Conservation (phyloP, 2,797 vertebrate species). For the Oreochromis grahami region DNA sequence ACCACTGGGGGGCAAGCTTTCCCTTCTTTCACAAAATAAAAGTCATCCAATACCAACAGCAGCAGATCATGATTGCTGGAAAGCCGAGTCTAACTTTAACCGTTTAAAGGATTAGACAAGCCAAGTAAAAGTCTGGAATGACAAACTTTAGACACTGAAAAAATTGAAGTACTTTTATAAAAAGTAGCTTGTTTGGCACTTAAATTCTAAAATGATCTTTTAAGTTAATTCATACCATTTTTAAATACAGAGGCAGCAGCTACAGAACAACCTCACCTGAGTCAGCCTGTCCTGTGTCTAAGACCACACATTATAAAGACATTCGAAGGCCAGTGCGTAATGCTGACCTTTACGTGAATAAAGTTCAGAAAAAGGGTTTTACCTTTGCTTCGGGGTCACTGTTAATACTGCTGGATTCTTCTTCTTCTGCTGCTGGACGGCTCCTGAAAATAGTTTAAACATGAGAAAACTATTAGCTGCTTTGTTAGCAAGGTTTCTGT, state of each 20-base stretch:
- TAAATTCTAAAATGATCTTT: neutral
- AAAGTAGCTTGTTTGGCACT: neutral
- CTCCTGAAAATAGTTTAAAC: constrained; percentile 72
- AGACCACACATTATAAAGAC: neutral
- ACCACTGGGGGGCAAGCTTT: constrained; percentile 40
- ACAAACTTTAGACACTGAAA: neutral
- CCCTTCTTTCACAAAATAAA: neutral
- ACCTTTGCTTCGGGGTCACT: constrained; percentile 94
- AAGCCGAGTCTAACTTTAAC: neutral
- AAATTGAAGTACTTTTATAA: neutral
- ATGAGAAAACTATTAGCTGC: neutral
- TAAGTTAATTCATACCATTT: neutral
- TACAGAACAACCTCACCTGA: neutral
- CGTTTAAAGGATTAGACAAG: neutral
- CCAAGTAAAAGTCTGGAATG: neutral
- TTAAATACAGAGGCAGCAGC: neutral
- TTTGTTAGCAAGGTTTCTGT: neutral
- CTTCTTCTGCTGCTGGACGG: constrained; percentile 83
- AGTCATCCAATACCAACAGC: constrained; percentile 3
- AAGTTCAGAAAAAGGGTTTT: constrained; percentile 10
- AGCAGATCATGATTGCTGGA: neutral
- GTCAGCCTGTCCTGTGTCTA: neutral
- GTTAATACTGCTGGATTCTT: constrained; percentile 84
- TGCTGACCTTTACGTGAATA: neutral
- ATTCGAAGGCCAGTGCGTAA: neutral